Evolutionary conservation across 2,888 invertebrate species (phyloP), one percentile per base, ranked within the genome.

Genomic region (Heteropelma amictum): DNA sequence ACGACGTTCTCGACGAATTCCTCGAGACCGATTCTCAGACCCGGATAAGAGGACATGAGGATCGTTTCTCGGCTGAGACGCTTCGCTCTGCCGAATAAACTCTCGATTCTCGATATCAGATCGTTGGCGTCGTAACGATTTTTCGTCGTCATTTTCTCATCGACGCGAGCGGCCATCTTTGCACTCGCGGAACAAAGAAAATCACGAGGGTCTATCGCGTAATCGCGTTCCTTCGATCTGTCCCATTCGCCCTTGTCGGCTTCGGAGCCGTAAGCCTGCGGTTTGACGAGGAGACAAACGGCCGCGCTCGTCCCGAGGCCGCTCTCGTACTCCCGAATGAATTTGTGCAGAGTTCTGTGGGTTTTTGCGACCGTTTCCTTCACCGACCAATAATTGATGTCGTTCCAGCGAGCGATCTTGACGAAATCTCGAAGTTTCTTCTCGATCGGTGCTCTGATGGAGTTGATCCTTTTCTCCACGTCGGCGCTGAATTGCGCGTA

Each of bases 321-420:
- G 76, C 92, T 93, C 90, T 96, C 95, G 89, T 94, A 98, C 84
- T 97, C 95, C 83, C 95, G 95, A 28, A 96, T 93, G 85, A 95
- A 94, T 87, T 97, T 97, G 86, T 96, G 95, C 7, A 98, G 90
- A 17, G 94, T 95, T 77, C 95, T 93, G 86, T 98, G 98, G 0
- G 96, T 95, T 84, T 96, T 97, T 40, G 95, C 94, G 0, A 97
- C 94, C 0, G 97, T 95, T 79, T 95, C 95, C 81, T 96, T 97
- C 64, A 99, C 94, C 30, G 97, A 94, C 93, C 97, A 98, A 87
- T 98, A 97, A 84, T 95, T 98, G 10, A 97, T 93, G 85, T 99
- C 98, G 83, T 95, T 96, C 96, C 98, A 99, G 38, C 96, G 93
- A 58, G 96, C 96, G 64, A 99, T 98, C 89, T 98, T 98, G 0